Evolutionary conservation across 2,797 vertebrate species (phyloP), one percentile per base, ranked within the genome.

Genomic region (Avahi laniger): DNA sequence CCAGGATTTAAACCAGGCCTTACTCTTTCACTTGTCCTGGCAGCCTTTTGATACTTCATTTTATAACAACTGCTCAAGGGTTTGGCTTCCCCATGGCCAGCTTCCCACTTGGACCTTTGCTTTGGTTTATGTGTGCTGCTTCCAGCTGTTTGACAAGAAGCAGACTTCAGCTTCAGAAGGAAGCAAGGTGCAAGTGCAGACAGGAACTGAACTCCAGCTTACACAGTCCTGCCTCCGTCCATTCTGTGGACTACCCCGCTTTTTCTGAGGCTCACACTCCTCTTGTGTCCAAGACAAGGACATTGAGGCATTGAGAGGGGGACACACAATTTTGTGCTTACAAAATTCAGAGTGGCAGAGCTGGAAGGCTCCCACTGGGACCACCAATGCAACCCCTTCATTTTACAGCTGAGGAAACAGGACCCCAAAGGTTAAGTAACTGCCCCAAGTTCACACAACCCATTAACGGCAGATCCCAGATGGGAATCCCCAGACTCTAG

Each of bases 351-450:
- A 67, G 57, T 35, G 41, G 57, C 91, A 54, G 50, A 96, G 63
- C 78, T 70, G 13, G 72, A 61, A 78, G 59, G 43, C 38, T 79
- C 48, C 95, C 72, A n/a, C 2, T 18, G 96, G 93, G 96, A 93
- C 89, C 59, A 95, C 14, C 57, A 15, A 15, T 63, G 50, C 80
- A 92, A 72, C 24, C 67, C 43, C 57, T 52, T 97, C 90, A 96
- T 97, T 98, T 98, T 96, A 97, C 87, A 97, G 95, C 87, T 97
- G 92, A 96, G 89, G 95, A 94, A 96, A 94, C 90, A 96, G 76
- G 97, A 96, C 93, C 54, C 75, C 48, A 33, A 93, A 93, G 94
- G 96, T 96, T 97, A 96, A 94, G 57, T 91, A 93, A 97, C 65
- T 89, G 93, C 97, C 73, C 82, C 72, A 83, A 95, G 94, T 93